Evolutionary conservation across 1,140 invertebrate species (phyloP).

Genomic region (Drosophila mayri): DNA sequence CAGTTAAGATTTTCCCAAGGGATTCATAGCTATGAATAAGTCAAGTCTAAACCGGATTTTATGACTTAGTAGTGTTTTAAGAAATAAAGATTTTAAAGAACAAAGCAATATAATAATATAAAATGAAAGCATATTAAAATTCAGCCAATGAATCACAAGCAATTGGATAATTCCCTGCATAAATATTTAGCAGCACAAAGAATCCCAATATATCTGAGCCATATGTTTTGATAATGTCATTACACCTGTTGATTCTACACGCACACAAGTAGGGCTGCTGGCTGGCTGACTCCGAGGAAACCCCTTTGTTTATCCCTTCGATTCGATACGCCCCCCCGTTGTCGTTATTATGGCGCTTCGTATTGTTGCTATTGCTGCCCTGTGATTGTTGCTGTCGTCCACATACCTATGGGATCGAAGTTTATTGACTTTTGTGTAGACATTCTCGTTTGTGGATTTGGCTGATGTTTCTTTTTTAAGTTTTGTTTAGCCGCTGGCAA

Average conservation of each 20-base stretch:
- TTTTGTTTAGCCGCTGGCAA: constrained; percentile 74
- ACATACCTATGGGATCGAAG: constrained; percentile 62
- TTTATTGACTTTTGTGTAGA: constrained; percentile 78
- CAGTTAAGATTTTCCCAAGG: not conserved
- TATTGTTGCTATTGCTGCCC: constrained; percentile 32
- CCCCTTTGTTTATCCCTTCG: constrained; percentile 38
- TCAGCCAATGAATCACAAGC: not conserved
- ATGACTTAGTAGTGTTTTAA: no score
- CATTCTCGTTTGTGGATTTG: constrained; percentile 59
- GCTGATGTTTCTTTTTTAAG: constrained; percentile 75
- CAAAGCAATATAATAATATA: no score
- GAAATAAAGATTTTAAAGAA: no score
- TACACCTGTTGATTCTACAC: constrained; percentile 30
- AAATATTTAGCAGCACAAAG: constrained; percentile 2
- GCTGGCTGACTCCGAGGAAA: constrained; percentile 18
- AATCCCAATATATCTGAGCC: not conserved
- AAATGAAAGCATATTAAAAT: not conserved
- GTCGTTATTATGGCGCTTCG: constrained; percentile 3
- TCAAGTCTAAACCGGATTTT: not conserved
- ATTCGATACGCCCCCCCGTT: constrained; percentile 27
- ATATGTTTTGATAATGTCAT: constrained; percentile 12
- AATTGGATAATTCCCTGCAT: not conserved
- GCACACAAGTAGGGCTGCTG: constrained; percentile 3
- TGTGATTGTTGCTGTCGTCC: constrained; percentile 38
- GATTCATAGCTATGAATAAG: not conserved